phyloP scores from a whole-genome alignment of 23 tunicate species.

The Phallusia fumigata region DNA sequence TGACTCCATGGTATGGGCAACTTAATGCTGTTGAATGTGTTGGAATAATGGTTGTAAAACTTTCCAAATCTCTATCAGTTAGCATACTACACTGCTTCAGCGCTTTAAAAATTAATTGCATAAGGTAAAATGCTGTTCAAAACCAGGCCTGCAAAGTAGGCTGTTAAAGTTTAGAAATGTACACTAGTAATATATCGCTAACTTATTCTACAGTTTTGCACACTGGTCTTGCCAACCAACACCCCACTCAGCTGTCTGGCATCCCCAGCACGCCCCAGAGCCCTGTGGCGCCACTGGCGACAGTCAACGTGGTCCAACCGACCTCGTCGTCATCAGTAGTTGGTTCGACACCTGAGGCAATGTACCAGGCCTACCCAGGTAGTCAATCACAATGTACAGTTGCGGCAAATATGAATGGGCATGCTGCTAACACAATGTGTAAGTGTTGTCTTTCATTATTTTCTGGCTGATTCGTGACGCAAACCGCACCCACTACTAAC shows the following conservation, averaged over 20 bases:
- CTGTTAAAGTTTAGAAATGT: too few species aligned
- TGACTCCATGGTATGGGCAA: too few species aligned
- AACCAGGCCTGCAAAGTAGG: too few species aligned
- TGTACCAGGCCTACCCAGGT: slow-evolving; percentile 55
- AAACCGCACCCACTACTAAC: not conserved
- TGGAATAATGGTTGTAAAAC: too few species aligned
- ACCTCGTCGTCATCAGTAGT: slow-evolving; percentile 36
- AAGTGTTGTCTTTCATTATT: slow-evolving; percentile 18
- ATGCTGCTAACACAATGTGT: slow-evolving; percentile 20
- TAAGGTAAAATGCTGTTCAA: too few species aligned
- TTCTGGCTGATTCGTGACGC: not conserved
- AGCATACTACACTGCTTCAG: too few species aligned
- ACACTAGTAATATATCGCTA: too few species aligned
- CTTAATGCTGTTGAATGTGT: too few species aligned
- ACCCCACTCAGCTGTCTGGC: slow-evolving; percentile 39
- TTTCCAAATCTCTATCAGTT: too few species aligned
- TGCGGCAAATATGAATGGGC: slow-evolving; percentile 10
- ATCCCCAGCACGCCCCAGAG: slow-evolving; percentile 92
- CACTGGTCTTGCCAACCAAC: slow-evolving; percentile 40
- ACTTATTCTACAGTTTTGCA: slow-evolving; percentile 33
- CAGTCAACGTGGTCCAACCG: slow-evolving; percentile 58
- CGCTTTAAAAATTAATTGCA: too few species aligned
- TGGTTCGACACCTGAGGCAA: slow-evolving; percentile 51
- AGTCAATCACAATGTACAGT: slow-evolving; percentile 2
- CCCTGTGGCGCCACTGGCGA: slow-evolving; percentile 70